Conservation (phyloP, 2,113 vertebrate species). For the Asarcornis scutulata region DNA sequence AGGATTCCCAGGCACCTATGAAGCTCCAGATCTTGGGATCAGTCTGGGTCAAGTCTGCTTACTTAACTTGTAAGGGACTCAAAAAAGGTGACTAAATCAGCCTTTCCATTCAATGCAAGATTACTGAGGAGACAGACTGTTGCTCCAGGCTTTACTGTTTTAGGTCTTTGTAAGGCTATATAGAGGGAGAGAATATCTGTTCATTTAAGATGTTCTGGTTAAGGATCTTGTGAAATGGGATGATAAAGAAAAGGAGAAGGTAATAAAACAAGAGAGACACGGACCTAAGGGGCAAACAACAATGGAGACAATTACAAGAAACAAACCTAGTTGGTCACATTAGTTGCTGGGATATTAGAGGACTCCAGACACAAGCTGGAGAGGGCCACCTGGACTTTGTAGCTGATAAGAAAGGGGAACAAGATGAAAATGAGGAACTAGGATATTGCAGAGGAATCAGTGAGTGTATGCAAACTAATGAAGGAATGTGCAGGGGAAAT, state of each 20-base stretch:
- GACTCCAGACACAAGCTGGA: neutral
- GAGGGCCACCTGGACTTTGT: neutral
- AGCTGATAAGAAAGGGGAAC: neutral
- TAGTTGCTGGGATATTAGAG: neutral
- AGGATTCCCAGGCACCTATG: too few species aligned
- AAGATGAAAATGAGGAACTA: neutral
- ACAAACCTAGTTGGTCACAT: neutral
- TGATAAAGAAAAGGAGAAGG: neutral
- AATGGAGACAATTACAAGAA: neutral
- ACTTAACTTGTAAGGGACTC: neutral
- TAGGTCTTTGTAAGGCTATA: neutral
- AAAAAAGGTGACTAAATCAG: neutral
- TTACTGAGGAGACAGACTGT: neutral
- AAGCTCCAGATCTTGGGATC: too few species aligned
- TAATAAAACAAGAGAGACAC: neutral
- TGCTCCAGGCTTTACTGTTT: neutral
- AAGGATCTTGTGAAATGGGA: neutral
- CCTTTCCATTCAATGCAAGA: neutral
- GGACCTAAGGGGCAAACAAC: neutral
- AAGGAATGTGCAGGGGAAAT: neutral
- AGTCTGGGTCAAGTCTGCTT: too few species aligned
- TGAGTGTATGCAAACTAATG: neutral
- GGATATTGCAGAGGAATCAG: neutral
- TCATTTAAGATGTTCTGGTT: neutral
- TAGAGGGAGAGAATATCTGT: neutral